phyloP scores from a whole-genome alignment of 2,113 vertebrate genomes.

The Clupea harengus region DNA sequence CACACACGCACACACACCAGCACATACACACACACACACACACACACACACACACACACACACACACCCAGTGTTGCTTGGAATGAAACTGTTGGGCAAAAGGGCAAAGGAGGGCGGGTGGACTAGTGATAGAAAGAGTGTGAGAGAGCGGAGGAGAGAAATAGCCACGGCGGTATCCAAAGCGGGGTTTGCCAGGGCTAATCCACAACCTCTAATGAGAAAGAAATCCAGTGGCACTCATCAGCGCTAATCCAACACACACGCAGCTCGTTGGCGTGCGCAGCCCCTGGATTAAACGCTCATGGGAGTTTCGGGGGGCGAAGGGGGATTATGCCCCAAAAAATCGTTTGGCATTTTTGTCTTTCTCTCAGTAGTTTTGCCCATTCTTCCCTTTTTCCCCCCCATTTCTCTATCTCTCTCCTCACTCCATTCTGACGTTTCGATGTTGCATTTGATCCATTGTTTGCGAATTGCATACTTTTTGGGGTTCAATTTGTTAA shows the following conservation, averaged over 20 bases:
- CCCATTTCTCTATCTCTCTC: slow-evolving; percentile 10
- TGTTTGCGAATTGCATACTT: slow-evolving; percentile 30
- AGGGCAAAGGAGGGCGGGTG: slow-evolving; percentile 22
- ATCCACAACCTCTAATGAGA: slow-evolving; percentile 55
- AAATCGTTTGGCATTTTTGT: slow-evolving; percentile 33
- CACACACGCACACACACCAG: not conserved
- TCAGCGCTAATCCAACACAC: slow-evolving; percentile 44
- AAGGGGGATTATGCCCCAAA: slow-evolving; percentile 46
- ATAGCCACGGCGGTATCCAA: not conserved
- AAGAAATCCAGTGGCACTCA: slow-evolving; percentile 45
- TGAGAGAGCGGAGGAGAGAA: not conserved
- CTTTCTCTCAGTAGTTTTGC: slow-evolving; percentile 27
- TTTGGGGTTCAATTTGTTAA: slow-evolving; percentile 47
- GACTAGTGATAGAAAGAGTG: not conserved
- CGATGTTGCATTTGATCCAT: slow-evolving; percentile 31
- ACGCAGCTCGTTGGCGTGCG: slow-evolving; percentile 24
- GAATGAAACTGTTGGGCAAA: slow-evolving; percentile 26
- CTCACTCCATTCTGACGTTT: slow-evolving; percentile 12
- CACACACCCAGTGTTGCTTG: not conserved
- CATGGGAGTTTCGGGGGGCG: slow-evolving; percentile 30
- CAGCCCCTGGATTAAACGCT: slow-evolving; percentile 43
- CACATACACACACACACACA: not conserved
- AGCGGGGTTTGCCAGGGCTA: slow-evolving; percentile 40
- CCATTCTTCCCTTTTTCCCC: not conserved
- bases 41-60: not conserved